These are phyloP conservation scores for Coleophora flavipennella DNA, from an alignment of 2,888 invertebrate genomes.

Conservation along the genomic window DNA sequence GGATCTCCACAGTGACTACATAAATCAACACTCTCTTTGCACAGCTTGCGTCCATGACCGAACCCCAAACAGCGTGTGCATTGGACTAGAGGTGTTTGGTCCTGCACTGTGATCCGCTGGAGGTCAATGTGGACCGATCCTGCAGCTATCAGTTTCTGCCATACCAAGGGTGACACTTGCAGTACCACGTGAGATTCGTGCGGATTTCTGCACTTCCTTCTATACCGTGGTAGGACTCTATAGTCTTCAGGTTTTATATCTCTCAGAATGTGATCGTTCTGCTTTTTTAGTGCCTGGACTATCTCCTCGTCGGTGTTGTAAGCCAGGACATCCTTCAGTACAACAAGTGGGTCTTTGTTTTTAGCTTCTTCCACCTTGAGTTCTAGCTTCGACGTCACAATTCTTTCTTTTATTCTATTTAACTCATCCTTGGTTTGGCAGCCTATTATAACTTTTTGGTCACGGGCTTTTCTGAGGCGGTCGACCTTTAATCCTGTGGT, in stretches of 20 bases:
- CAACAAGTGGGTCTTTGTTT: slow-evolving; percentile 8
- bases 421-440: slow-evolving; percentile 4
- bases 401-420: not conserved
- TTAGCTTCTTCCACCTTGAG: slow-evolving; percentile 1
- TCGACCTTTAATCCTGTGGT: slow-evolving; percentile 7
- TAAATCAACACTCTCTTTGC: not conserved
- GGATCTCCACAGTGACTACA: not conserved
- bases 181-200: not conserved
- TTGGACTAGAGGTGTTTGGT: slow-evolving; percentile 15
- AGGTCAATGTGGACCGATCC: slow-evolving; percentile 14
- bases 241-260: not conserved
- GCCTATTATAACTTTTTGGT: slow-evolving; percentile 8
- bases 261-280: not conserved
- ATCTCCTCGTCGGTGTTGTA: not conserved
- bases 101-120: slow-evolving; percentile 7
- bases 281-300: not conserved
- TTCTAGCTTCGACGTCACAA: not conserved
- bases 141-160: slow-evolving; percentile 2
- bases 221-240: not conserved
- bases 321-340: slow-evolving; percentile 2
- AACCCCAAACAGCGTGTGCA: slow-evolving; percentile 2
- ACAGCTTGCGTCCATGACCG: not conserved
- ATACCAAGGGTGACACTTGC: slow-evolving; percentile 7
- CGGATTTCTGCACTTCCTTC: not conserved
- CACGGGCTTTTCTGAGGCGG: slow-evolving; percentile 10